phyloP scores from a whole-genome alignment of 2,888 invertebrate genomes.

The Diaphora mendica region DNA sequence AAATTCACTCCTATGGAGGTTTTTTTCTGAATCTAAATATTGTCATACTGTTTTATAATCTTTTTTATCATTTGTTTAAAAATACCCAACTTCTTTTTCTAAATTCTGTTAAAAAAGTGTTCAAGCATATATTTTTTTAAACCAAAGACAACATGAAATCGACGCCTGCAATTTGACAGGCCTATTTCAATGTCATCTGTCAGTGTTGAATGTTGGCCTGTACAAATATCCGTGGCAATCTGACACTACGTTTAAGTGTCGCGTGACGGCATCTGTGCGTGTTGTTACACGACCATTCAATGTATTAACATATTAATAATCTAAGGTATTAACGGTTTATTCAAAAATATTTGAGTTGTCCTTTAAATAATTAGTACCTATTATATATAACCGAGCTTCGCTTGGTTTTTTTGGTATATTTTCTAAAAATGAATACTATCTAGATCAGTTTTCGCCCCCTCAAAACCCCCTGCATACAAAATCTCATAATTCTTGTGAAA shows the following conservation, averaged over 20 bases:
- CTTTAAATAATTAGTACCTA: not conserved
- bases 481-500: no score
- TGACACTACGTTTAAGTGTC: conserved; percentile 50
- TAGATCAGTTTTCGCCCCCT: no score
- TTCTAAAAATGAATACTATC: no score
- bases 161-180: conserved; percentile 23
- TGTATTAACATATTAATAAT: no score
- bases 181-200: conserved; percentile 45
- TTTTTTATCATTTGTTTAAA: no score
- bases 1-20: no score
- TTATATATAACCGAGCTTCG: no score
- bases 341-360: not conserved
- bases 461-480: no score
- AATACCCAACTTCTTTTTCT: no score
- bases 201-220: conserved; percentile 45
- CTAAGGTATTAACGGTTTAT: conserved; percentile 3
- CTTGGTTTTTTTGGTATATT: no score
- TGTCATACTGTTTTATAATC: no score
- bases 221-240: conserved; percentile 56
- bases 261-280: conserved; percentile 46
- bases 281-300: conserved; percentile 39
- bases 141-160: conserved; percentile 5
- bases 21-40: no score
- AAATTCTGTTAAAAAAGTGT: not conserved
- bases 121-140: not conserved